Evolutionary conservation across 2,888 invertebrate genomes (phyloP).

Genomic region (Lingula anatina): DNA sequence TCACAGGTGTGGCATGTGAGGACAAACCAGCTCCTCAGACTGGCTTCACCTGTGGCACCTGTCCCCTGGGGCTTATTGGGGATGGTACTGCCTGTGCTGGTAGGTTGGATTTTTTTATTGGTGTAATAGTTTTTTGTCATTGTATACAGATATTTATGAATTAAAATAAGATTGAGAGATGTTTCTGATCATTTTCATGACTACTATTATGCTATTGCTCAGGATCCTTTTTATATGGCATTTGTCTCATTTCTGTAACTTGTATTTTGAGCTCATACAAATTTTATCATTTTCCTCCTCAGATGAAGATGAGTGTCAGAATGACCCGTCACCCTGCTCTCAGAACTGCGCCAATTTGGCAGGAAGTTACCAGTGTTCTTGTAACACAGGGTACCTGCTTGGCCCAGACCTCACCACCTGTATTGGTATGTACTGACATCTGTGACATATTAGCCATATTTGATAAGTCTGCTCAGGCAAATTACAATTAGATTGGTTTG

Average conservation of each 20-base stretch:
- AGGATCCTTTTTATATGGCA: neutral
- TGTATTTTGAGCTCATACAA: too few relatives aligned
- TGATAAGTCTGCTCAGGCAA: too few relatives aligned
- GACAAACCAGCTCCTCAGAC: slow-evolving; percentile 17
- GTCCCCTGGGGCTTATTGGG: slow-evolving; percentile 20
- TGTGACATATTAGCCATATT: too few relatives aligned
- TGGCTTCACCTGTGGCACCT: slow-evolving; percentile 20
- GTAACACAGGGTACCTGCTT: slow-evolving; percentile 14
- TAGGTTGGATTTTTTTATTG: too few relatives aligned
- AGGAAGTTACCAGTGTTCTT: slow-evolving; percentile 14
- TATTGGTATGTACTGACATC: slow-evolving; percentile 13
- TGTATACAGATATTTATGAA: too few relatives aligned
- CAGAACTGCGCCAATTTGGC: slow-evolving; percentile 14
- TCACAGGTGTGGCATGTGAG: slow-evolving; percentile 16
- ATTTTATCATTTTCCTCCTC: neutral
- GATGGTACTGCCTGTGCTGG: slow-evolving; percentile 19
- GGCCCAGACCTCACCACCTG: slow-evolving; percentile 12
- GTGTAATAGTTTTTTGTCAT: too few relatives aligned
- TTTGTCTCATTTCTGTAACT: neutral
- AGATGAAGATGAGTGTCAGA: slow-evolving; percentile 17
- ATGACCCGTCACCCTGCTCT: slow-evolving; percentile 8
- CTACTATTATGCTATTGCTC: too few relatives aligned
- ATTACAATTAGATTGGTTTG: too few relatives aligned
- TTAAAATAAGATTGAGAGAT: too few relatives aligned
- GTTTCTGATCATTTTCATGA: too few relatives aligned